phyloP scores from a whole-genome alignment of 2,113 vertebrate genomes.

The Trematocara unimaculatum region DNA sequence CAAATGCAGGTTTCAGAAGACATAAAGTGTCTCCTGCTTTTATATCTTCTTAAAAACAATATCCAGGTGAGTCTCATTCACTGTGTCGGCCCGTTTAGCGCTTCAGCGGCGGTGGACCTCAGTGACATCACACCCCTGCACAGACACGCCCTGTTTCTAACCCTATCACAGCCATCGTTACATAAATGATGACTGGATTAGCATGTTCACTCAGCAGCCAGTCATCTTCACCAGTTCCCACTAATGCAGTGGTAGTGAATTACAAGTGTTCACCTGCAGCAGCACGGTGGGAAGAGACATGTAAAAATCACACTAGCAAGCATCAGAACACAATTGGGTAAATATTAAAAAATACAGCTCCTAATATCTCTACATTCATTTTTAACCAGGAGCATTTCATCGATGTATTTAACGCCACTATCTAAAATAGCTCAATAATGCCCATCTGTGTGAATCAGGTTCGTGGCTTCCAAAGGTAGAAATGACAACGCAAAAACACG shows the following conservation, averaged over 20 bases:
- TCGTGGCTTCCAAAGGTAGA: not conserved
- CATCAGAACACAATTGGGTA: not conserved
- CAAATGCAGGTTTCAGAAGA: not conserved
- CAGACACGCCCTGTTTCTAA: not conserved
- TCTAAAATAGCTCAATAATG: not conserved
- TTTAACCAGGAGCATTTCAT: not conserved
- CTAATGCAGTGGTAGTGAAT: not conserved
- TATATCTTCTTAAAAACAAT: not conserved
- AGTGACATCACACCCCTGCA: not conserved
- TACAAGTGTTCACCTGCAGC: not conserved
- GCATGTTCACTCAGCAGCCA: not conserved
- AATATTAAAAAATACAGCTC: not conserved
- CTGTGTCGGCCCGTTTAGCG: conserved; percentile 15
- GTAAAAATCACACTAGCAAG: not conserved
- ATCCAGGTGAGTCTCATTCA: not conserved
- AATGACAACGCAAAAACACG: not conserved
- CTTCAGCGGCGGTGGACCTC: not conserved
- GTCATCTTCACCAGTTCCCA: not conserved
- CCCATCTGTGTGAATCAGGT: not conserved
- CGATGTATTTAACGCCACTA: not conserved
- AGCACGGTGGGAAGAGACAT: not conserved
- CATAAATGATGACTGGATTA: not conserved
- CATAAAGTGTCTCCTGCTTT: not conserved
- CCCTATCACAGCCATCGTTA: not conserved
- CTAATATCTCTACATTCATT: not conserved